A percentile compares a stretch with the other conserved stretches of the same genome.
phyloP scores from a whole-genome alignment of 2,797 vertebrate genomes.

The Molothrus aeneus region DNA sequence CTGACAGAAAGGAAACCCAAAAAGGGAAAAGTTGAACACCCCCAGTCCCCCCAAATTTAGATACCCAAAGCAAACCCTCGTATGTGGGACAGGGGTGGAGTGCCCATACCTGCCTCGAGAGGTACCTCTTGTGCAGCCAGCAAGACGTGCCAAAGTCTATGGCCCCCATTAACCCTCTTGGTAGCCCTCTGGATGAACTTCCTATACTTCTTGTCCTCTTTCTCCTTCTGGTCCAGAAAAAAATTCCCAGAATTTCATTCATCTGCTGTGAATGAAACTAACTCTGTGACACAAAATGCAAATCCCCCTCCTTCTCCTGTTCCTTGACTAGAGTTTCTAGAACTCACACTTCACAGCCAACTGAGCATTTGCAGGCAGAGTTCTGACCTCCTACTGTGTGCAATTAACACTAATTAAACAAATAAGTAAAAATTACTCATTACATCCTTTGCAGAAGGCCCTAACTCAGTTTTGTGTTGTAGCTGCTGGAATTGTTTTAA shows the following conservation, averaged over 20 bases:
- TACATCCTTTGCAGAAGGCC: neutral
- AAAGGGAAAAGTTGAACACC: neutral
- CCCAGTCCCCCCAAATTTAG: accelerated
- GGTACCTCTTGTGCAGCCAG: neutral
- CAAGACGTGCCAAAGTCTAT: neutral
- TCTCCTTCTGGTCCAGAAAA: neutral
- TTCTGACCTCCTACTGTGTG: conserved; percentile 2
- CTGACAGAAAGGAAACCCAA: neutral
- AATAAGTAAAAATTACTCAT: conserved; percentile 16
- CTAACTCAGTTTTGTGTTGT: neutral
- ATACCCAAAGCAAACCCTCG: accelerated
- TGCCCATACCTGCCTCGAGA: accelerated
- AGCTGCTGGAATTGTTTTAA: neutral
- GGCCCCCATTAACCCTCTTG: accelerated
- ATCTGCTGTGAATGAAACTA: neutral
- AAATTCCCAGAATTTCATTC: neutral
- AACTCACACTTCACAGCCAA: accelerated
- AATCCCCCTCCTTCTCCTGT: neutral
- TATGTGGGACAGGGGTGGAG: neutral
- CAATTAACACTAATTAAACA: conserved; percentile 56
- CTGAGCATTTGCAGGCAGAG: neutral
- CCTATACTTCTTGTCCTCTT: neutral
- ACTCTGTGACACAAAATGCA: accelerated
- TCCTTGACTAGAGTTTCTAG: neutral
- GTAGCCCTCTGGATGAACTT: neutral